Base-by-base conservation (phyloP, 2,113 vertebrate species). In the Myotis davidii region DNA sequence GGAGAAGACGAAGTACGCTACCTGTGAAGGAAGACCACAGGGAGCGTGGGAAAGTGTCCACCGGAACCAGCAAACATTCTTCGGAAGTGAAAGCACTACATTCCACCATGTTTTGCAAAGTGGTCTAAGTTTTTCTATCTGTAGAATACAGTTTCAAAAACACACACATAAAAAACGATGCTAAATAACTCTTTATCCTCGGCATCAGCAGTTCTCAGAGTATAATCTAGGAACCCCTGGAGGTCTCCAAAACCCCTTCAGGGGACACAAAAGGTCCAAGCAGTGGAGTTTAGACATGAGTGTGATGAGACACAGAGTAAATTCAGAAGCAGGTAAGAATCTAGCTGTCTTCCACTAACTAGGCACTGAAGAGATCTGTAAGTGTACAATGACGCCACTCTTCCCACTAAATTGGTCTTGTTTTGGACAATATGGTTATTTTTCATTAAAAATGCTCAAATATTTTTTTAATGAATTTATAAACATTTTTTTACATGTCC, bases 361-460 rank as follows among this genome's bases (percentile, higher is more conserved):
- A 78, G 42, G 39, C 6, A 25, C 13, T 77, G 78, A 48, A 83
- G 48, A 82, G 32, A 65, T 32, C 37, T 81, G 2, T 17, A 81
- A 88, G 27, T 52, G 3, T 56, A 70, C 9, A 84, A 27, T 0
- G 20, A 87, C 11, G 10, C 5, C 37, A n/a, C 17, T 82, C 32
- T 73, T 92, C 48, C 82, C 61, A 52, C 21, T 79, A 83, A 78
- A 23, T 23, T 67, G 23, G 20, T 65, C 90, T 81, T 42, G 52
- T 56, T 85, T 77, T n/a, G 13, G 12, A 84, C 69, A 94, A 86
- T n/a, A 61, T 8, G 4, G 8, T 56, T 79, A 82, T 37, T 82
- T 79, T 93, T 91, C 56, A 94, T 29, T 82, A 37, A 88, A 94
- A 90, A 86, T 89, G 25, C 37, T 83, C 84, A 86, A 5, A 54